A percentile compares a stretch with the other conserved stretches of the same genome.
phyloP scores from a whole-genome alignment of 2,797 vertebrate genomes.

The Coregonus suidteri region DNA sequence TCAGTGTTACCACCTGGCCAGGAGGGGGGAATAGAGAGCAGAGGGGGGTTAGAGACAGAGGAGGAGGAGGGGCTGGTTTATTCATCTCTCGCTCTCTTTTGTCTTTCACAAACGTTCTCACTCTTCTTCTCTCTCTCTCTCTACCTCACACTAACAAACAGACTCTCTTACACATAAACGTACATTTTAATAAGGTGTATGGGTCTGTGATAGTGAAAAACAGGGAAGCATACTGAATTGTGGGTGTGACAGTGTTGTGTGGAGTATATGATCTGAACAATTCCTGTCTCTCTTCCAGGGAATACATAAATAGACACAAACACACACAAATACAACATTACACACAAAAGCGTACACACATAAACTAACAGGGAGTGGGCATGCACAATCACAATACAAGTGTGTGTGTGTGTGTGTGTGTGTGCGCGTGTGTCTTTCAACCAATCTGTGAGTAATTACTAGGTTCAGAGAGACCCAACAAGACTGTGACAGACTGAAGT shows the following conservation, averaged over 20 bases:
- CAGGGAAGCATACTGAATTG: background rate
- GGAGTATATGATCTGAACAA: background rate
- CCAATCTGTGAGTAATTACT: slow-evolving; percentile 9
- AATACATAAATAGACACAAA: slow-evolving; percentile 10
- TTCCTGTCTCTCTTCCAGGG: background rate
- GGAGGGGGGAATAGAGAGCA: slow-evolving; percentile 5
- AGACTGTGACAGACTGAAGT: background rate
- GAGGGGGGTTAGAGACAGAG: background rate
- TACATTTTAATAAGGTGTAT: background rate
- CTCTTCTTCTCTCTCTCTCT: background rate
- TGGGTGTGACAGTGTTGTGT: background rate
- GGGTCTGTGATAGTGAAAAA: background rate
- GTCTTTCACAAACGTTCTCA: no score
- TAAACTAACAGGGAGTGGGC: slow-evolving; percentile 30
- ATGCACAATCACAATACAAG: slow-evolving; percentile 34
- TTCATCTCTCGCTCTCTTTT: background rate
- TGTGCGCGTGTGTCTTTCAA: background rate
- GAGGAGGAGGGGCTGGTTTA: background rate
- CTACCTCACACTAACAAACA: background rate
- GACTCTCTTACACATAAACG: background rate
- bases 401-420: background rate
- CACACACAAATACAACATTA: slow-evolving; percentile 9
- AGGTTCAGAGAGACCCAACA: background rate
- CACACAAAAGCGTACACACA: slow-evolving; percentile 18
- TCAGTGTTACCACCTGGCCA: slow-evolving; percentile 74